Conservation (phyloP, 2,888 invertebrate genomes). For the Diaperis boleti region DNA sequence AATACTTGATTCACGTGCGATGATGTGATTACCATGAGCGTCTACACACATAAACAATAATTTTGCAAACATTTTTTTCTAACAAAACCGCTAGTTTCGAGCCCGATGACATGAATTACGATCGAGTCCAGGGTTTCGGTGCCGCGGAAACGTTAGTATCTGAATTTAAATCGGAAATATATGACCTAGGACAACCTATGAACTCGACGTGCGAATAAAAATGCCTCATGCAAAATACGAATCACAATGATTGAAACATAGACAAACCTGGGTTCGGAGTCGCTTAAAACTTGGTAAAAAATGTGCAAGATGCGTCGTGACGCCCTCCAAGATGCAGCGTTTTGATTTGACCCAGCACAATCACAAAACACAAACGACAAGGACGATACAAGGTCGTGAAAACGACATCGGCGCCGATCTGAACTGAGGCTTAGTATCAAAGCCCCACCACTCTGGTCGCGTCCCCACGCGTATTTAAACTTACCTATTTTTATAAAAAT, state of each 20-base stretch:
- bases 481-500: constrained; percentile 26
- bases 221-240: neutral
- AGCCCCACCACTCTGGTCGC: constrained; percentile 28
- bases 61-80: neutral
- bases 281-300: neutral
- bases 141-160: neutral
- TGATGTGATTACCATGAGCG: neutral
- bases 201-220: neutral
- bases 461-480: constrained; percentile 35
- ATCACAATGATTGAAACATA: neutral
- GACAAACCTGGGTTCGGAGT: constrained; percentile 20
- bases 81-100: no score
- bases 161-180: constrained; percentile 2
- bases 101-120: no score
- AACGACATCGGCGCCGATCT: constrained; percentile 67
- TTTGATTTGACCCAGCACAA: constrained; percentile 56
- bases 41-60: neutral
- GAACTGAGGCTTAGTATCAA: constrained; percentile 48
- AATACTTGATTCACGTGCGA: neutral
- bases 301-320: constrained; percentile 24
- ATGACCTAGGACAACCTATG: constrained; percentile 27
- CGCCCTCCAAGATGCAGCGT: constrained; percentile 39
- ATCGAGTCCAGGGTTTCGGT: no score
- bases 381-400: constrained; percentile 66
- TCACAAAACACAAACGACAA: constrained; percentile 60